These are phyloP conservation scores for Tragulus kanchil DNA, from an alignment of 2,113 vertebrate genomes.

Conservation along the genomic window DNA sequence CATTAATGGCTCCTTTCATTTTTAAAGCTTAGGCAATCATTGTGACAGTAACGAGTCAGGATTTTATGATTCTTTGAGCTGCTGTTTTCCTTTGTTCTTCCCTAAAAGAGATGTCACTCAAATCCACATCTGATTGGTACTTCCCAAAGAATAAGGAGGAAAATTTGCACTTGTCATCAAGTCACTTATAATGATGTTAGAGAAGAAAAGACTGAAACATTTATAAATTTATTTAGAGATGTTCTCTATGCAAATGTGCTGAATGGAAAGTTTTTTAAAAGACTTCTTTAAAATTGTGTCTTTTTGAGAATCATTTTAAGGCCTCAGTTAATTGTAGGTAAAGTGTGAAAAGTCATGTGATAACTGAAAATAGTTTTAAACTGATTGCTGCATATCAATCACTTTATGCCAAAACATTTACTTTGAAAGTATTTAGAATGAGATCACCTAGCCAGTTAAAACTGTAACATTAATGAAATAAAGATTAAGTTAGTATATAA, in stretches of 20 bases:
- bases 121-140: conserved; percentile 61
- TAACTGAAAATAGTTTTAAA: conserved; percentile 39
- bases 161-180: conserved; percentile 81
- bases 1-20: conserved; percentile 68
- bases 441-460: conserved; percentile 29
- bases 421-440: conserved; percentile 60
- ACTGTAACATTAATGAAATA: conserved; percentile 37
- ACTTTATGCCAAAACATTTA: conserved; percentile 76
- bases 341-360: conserved; percentile 26
- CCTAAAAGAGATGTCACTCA: conserved; percentile 77
- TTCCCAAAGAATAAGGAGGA: conserved; percentile 74
- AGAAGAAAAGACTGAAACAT: conserved; percentile 71
- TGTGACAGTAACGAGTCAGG: conserved; percentile 62
- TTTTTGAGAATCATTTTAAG: conserved; percentile 61
- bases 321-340: background rate
- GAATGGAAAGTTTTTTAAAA: conserved; percentile 36
- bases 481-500: conserved; percentile 52
- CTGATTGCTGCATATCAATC: conserved; percentile 64
- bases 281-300: conserved; percentile 53
- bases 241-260: conserved; percentile 52
- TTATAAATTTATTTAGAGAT: conserved; percentile 70
- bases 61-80: conserved; percentile 63
- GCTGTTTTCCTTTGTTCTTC: conserved; percentile 69
- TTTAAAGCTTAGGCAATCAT: conserved; percentile 66
- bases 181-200: conserved; percentile 70